phyloP scores from a whole-genome alignment of 2,113 vertebrate genomes.

The Amphiprion percula region DNA sequence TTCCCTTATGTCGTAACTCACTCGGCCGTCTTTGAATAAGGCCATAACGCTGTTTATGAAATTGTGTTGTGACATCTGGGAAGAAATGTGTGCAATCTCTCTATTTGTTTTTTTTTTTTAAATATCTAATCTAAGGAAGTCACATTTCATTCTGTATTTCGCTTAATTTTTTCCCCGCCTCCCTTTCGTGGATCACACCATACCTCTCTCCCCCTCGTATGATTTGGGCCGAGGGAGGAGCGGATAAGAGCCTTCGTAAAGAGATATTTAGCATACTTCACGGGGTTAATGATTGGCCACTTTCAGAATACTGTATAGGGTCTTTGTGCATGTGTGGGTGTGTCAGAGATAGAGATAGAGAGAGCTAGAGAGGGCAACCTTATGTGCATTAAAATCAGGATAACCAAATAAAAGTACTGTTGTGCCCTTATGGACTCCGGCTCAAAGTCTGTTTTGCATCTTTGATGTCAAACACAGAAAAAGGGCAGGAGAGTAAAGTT shows the following conservation, averaged over 20 bases:
- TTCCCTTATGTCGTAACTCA: slow-evolving; percentile 2
- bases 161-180: not conserved
- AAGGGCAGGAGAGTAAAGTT: not conserved
- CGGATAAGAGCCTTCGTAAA: not conserved
- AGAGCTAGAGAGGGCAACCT: not conserved
- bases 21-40: not conserved
- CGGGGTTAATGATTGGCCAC: slow-evolving; percentile 52
- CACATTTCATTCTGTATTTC: not conserved
- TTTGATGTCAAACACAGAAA: slow-evolving; percentile 18
- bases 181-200: not conserved
- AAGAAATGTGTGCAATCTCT: not conserved
- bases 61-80: slow-evolving; percentile 53
- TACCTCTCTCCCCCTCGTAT: not conserved
- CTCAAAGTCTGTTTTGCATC: slow-evolving; percentile 38
- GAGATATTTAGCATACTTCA: slow-evolving; percentile 14
- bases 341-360: not conserved
- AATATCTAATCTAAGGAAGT: not conserved
- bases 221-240: not conserved
- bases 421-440: slow-evolving; percentile 37
- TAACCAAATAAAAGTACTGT: slow-evolving; percentile 40
- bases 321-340: slow-evolving; percentile 13
- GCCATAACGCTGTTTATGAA: slow-evolving; percentile 4
- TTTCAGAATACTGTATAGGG: not conserved
- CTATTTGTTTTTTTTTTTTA: not conserved
- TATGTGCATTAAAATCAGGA: slow-evolving; percentile 22